These are phyloP conservation scores for Epinephelus fuscoguttatus DNA, from an alignment of 2,113 vertebrate species.

Conservation along the genomic window DNA sequence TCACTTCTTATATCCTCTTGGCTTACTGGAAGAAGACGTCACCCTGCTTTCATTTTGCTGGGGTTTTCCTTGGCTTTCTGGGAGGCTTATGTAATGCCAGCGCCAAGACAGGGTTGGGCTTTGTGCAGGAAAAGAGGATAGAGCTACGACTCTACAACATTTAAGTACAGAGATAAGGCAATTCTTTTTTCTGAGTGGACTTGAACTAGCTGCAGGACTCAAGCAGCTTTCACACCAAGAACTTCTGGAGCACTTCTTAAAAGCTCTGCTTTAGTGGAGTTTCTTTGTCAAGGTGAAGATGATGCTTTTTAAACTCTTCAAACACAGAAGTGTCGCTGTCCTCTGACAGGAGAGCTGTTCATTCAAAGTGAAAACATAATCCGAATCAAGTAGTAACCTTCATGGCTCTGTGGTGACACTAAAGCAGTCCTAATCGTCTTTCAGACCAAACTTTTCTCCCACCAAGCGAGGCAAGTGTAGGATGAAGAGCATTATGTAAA, in stretches of 20 bases:
- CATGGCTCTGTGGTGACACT: background rate
- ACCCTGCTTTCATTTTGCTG: constrained; percentile 38
- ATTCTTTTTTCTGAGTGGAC: background rate
- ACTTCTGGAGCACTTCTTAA: background rate
- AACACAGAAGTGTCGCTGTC: background rate
- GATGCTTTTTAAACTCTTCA: background rate
- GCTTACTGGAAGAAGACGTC: constrained; percentile 49
- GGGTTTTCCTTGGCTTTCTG: constrained; percentile 41
- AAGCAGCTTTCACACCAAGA: constrained; percentile 29
- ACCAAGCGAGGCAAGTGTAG: background rate
- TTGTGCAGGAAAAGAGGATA: constrained; percentile 16
- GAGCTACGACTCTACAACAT: background rate
- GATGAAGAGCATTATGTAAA: background rate
- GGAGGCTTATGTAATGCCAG: constrained; percentile 25
- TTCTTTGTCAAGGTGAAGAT: constrained; percentile 22
- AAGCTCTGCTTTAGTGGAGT: constrained; percentile 5
- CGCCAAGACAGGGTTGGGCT: constrained; percentile 2
- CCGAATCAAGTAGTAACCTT: background rate
- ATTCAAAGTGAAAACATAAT: constrained; percentile 20
- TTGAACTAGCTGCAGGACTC: background rate
- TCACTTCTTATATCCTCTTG: constrained; percentile 13
- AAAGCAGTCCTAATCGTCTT: background rate
- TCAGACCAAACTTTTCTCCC: constrained; percentile 18
- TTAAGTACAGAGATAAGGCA: background rate
- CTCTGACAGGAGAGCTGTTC: background rate